Evolutionary conservation across 37 sponge, comb jelly and placozoan species (phyloP).

Genomic region (Ianthella basta): DNA sequence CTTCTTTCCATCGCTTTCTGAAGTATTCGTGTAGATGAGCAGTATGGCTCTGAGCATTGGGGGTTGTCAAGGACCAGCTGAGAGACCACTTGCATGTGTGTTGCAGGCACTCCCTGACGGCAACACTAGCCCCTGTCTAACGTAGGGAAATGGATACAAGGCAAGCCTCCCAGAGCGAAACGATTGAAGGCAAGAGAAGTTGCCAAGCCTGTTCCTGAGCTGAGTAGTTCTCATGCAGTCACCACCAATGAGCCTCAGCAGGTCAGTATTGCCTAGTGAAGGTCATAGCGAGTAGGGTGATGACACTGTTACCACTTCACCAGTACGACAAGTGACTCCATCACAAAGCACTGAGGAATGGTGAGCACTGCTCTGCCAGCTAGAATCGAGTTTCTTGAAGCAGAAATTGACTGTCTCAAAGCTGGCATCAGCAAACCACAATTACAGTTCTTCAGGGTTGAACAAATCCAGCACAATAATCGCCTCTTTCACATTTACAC

Average conservation of each 20-base stretch:
- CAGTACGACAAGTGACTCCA: too few species aligned
- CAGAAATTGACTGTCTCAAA: slow-evolving; percentile 14
- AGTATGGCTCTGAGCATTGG: slow-evolving; percentile 33
- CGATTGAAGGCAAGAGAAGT: background rate
- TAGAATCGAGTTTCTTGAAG: slow-evolving; percentile 43
- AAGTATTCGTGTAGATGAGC: background rate
- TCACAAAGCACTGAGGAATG: background rate
- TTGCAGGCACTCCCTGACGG: slow-evolving; percentile 54
- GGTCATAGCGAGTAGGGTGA: background rate
- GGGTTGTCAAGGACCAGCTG: slow-evolving; percentile 13
- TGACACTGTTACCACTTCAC: background rate
- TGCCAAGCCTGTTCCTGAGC: background rate
- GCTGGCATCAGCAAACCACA: background rate
- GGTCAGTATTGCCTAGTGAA: background rate
- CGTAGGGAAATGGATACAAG: slow-evolving; percentile 39
- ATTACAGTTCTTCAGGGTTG: slow-evolving; percentile 21
- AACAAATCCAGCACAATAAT: slow-evolving; percentile 45
- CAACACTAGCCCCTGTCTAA: slow-evolving; percentile 31
- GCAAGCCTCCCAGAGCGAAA: slow-evolving; percentile 9
- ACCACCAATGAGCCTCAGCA: background rate
- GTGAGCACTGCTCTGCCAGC: slow-evolving; percentile 32
- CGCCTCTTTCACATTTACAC: slow-evolving; percentile 26
- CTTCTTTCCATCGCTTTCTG: slow-evolving; percentile 36
- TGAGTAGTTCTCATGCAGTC: background rate
- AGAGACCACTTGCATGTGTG: slow-evolving; percentile 32